Percentiles rank a stretch among this genome's conserved stretches.
Evolutionary conservation across 2,113 vertebrate species (phyloP).

Genomic region (Rhadina sibilatrix): DNA sequence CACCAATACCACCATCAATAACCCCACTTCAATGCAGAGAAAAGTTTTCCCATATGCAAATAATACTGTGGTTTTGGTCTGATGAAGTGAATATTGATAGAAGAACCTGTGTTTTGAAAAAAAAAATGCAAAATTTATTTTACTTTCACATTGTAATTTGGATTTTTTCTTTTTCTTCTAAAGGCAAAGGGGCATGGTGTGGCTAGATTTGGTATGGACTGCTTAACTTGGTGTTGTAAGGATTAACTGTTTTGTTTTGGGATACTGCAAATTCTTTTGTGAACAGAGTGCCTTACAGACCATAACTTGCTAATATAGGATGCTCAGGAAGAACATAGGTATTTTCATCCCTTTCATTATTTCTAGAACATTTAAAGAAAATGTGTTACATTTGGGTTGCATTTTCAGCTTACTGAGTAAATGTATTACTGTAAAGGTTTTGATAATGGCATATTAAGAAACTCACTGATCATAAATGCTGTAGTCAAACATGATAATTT

Average conservation of each 20-base stretch:
- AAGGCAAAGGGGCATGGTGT: rapidly evolving
- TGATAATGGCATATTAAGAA: conserved; percentile 16
- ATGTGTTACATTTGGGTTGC: neutral
- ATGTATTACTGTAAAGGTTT: neutral
- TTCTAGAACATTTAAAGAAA: neutral
- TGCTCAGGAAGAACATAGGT: neutral
- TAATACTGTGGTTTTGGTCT: neutral
- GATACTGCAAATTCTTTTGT: neutral
- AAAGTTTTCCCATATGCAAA: neutral
- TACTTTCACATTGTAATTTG: neutral
- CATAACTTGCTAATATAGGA: neutral
- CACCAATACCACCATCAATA: neutral
- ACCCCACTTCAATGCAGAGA: neutral
- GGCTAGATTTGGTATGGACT: neutral
- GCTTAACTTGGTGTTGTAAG: neutral
- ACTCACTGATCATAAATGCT: conserved; percentile 18
- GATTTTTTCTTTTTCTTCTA: neutral
- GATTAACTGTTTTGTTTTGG: neutral
- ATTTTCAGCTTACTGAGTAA: neutral
- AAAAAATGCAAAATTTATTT: neutral
- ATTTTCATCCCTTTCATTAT: neutral
- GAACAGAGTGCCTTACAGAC: neutral
- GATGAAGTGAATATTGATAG: neutral
- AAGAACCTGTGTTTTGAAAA: neutral
- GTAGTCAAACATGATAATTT: conserved; percentile 15